These are phyloP conservation scores for Cephalopholis sonnerati DNA, from an alignment of 2,113 vertebrate species.

Conservation along the genomic window DNA sequence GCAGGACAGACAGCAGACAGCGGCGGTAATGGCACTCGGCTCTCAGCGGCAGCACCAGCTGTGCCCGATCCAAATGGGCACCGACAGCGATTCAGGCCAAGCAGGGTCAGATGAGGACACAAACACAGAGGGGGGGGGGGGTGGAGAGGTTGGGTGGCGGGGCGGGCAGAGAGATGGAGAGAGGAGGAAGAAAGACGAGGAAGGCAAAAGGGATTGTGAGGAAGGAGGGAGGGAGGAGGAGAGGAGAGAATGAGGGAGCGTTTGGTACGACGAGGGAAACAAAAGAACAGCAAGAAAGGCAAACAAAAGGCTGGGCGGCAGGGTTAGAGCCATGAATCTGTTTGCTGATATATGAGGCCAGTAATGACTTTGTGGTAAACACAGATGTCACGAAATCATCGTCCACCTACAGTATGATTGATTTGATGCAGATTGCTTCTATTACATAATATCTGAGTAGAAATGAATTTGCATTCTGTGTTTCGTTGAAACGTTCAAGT, in stretches of 20 bases:
- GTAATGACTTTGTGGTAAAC: slow-evolving; percentile 7
- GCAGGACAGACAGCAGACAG: slow-evolving; percentile 40
- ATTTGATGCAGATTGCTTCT: neutral
- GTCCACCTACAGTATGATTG: neutral
- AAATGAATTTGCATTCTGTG: neutral
- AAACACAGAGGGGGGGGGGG: slow-evolving; percentile 16
- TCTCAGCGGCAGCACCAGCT: slow-evolving; percentile 72
- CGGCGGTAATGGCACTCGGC: slow-evolving; percentile 50
- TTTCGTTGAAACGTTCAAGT: neutral
- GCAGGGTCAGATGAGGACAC: slow-evolving; percentile 79
- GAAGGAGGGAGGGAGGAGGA: slow-evolving; percentile 15
- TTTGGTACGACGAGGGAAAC: slow-evolving; percentile 54
- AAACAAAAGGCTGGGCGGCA: slow-evolving; percentile 51
- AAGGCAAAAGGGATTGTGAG: slow-evolving; percentile 40
- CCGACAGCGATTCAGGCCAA: slow-evolving; percentile 58
- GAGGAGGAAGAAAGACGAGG: slow-evolving; percentile 38
- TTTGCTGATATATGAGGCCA: slow-evolving; percentile 10
- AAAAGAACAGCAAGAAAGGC: slow-evolving; percentile 54
- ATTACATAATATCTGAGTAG: neutral
- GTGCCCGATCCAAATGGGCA: slow-evolving; percentile 70
- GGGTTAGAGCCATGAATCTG: slow-evolving; percentile 2
- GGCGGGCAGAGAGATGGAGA: slow-evolving; percentile 46
- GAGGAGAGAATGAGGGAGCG: slow-evolving; percentile 17
- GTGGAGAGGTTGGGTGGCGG: neutral
- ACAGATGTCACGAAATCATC: slow-evolving; percentile 6